A percentile compares a stretch with the other conserved stretches of the same genome.
Conservation (phyloP, 2,797 vertebrate species). For the Momotus momota region DNA sequence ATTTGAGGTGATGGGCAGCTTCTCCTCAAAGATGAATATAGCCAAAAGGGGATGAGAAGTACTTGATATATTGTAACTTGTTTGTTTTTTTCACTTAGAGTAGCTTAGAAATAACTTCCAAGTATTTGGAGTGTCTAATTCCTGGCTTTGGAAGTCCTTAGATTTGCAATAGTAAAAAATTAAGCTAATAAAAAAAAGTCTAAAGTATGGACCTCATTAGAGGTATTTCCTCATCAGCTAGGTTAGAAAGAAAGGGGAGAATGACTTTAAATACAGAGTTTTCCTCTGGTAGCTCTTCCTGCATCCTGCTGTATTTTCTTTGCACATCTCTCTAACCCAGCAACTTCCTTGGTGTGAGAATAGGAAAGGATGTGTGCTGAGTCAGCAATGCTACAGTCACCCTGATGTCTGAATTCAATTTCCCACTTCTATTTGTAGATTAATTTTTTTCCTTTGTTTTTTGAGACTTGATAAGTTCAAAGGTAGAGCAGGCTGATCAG, state of each 20-base stretch:
- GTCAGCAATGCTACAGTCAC: neutral
- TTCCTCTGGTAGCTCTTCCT: neutral
- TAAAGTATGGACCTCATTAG: neutral
- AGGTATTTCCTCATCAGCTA: neutral
- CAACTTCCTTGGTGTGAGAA: neutral
- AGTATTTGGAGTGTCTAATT: neutral
- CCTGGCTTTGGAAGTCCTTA: neutral
- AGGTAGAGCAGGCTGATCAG: neutral
- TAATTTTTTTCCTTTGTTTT: neutral
- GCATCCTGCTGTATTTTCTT: neutral
- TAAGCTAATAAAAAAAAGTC: neutral
- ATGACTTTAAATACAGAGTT: neutral
- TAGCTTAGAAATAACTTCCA: neutral
- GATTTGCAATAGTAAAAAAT: neutral
- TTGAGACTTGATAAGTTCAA: neutral
- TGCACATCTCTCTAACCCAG: neutral
- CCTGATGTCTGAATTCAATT: neutral
- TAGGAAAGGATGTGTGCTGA: neutral
- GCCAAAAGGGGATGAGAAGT: neutral
- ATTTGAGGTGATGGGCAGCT: neutral
- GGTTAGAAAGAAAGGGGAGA: neutral
- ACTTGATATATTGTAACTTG: neutral
- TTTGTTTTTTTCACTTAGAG: neutral
- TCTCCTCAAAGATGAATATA: neutral
- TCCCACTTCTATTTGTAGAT: neutral